These are phyloP conservation scores for Drosophila santomea DNA, from an alignment of 1,140 invertebrate genomes.

Conservation along the genomic window DNA sequence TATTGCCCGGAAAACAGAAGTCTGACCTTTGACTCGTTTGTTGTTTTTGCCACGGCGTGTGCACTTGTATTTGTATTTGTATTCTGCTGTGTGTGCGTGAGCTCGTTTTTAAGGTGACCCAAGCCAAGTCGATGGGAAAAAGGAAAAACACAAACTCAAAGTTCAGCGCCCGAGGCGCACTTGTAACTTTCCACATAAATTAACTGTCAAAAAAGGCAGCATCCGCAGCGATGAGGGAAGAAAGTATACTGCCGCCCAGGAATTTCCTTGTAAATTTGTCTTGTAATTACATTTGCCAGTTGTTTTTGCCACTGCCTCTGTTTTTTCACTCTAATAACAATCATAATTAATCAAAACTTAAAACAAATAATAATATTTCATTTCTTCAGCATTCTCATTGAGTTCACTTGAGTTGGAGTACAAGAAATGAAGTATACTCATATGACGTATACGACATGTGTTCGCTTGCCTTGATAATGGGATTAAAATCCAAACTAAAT, in stretches of 20 bases:
- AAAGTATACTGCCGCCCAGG: slow-evolving; percentile 45
- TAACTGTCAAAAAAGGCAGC: slow-evolving; percentile 77
- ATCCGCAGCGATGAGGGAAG: slow-evolving; percentile 1
- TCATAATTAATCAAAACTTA: slow-evolving; percentile 69
- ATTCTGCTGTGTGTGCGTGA: slow-evolving; percentile 22
- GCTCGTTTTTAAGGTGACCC: slow-evolving; percentile 46
- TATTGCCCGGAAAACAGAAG: slow-evolving; percentile 55
- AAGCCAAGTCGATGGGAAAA: background rate
- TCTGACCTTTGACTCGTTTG: slow-evolving; percentile 69
- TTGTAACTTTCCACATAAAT: slow-evolving; percentile 82
- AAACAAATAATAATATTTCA: slow-evolving; percentile 18
- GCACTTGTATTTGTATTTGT: background rate
- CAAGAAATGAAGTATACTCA: slow-evolving; percentile 1
- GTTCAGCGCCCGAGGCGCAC: slow-evolving; percentile 65
- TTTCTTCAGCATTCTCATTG: slow-evolving; percentile 3
- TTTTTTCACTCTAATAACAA: slow-evolving; percentile 55
- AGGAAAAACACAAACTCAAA: slow-evolving; percentile 49
- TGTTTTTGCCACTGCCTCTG: slow-evolving; percentile 23
- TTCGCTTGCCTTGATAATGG: background rate
- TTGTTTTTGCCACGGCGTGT: slow-evolving; percentile 40
- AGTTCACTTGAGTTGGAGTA: slow-evolving; percentile 12
- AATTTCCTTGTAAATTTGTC: slow-evolving; percentile 75
- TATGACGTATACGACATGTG: slow-evolving; percentile 13
- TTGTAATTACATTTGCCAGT: slow-evolving; percentile 70
- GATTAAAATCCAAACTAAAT: no score